phyloP scores from a whole-genome alignment of 1,140 invertebrate genomes.

The Maconellicoccus hirsutus region DNA sequence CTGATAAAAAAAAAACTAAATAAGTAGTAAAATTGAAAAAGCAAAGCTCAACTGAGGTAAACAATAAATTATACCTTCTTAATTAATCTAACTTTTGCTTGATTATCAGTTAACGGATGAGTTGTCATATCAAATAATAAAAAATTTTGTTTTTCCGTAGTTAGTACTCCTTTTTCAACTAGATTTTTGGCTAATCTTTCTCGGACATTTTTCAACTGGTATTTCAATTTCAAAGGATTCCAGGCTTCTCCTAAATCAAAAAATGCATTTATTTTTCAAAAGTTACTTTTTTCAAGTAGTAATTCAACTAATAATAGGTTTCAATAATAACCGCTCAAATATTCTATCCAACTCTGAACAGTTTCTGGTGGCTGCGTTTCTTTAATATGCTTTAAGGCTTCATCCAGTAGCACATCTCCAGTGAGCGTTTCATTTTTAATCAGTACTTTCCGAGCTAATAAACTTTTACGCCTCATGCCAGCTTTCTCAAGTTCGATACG shows the following conservation, averaged over 20 bases:
- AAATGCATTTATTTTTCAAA: no score
- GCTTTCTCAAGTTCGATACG: constrained; percentile 92
- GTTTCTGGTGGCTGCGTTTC: constrained; percentile 94
- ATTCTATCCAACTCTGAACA: constrained; percentile 99
- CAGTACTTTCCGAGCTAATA: constrained; percentile 68
- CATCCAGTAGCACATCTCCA: constrained; percentile 95
- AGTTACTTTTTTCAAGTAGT: no score
- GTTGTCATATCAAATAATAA: constrained; percentile 99
- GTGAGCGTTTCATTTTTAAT: constrained; percentile 83
- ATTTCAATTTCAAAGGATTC: constrained; percentile 97
- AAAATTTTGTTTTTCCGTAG: constrained; percentile 99
- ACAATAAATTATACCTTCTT: constrained; percentile 61
- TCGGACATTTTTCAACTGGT: constrained; percentile 96
- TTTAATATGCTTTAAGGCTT: constrained; percentile 96
- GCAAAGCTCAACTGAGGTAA: not conserved
- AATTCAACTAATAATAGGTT: not conserved
- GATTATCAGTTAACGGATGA: constrained; percentile 92
- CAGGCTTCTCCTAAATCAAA: constrained; percentile 93
- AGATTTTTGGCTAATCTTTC: constrained; percentile 98
- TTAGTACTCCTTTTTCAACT: constrained; percentile 99
- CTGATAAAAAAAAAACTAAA: constrained; percentile 39
- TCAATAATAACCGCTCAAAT: constrained; percentile 75
- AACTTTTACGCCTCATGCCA: constrained; percentile 84
- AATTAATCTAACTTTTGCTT: constrained; percentile 90
- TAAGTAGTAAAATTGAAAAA: not conserved